phyloP scores from a whole-genome alignment of 2,888 invertebrate species.

The Leucoptera coffeella region DNA sequence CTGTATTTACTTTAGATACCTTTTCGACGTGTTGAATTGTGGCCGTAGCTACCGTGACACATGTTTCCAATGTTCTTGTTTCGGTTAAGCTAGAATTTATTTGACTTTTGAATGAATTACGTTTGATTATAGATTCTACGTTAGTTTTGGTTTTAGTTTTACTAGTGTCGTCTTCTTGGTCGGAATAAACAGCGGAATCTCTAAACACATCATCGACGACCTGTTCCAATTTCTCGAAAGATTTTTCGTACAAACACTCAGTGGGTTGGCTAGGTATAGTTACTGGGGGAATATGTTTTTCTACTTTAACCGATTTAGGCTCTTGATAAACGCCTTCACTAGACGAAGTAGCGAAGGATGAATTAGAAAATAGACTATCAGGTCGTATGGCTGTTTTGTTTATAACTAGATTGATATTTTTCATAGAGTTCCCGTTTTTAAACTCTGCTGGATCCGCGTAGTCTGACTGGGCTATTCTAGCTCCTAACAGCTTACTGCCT shows the following conservation, averaged over 20 bases:
- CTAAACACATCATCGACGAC: slow-evolving; percentile 66
- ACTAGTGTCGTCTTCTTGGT: slow-evolving; percentile 46
- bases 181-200: slow-evolving; percentile 80
- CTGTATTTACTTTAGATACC: slow-evolving; percentile 5
- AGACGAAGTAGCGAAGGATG: slow-evolving; percentile 49
- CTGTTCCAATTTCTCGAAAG: slow-evolving; percentile 69
- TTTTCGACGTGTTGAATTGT: slow-evolving; percentile 13
- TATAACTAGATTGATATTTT: slow-evolving; percentile 57
- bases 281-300: too few relatives aligned
- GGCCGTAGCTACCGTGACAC: slow-evolving; percentile 13
- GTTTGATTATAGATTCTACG: slow-evolving; percentile 24
- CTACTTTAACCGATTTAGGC: too few relatives aligned
- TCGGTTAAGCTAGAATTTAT: slow-evolving; percentile 16
- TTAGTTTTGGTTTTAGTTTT: slow-evolving; percentile 18
- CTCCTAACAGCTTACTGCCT: slow-evolving; percentile 77
- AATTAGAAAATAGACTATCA: slow-evolving; percentile 52
- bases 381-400: slow-evolving; percentile 53
- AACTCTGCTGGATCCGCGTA: slow-evolving; percentile 77
- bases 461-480: slow-evolving; percentile 81
- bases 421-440: slow-evolving; percentile 36
- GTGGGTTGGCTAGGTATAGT: slow-evolving; percentile 13
- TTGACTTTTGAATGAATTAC: slow-evolving; percentile 21
- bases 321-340: slow-evolving; percentile 46
- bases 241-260: slow-evolving; percentile 70
- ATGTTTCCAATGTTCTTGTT: slow-evolving; percentile 13